Evolutionary conservation across 1,140 invertebrate genomes (phyloP).

Genomic region (Drosophila sturtevanti): DNA sequence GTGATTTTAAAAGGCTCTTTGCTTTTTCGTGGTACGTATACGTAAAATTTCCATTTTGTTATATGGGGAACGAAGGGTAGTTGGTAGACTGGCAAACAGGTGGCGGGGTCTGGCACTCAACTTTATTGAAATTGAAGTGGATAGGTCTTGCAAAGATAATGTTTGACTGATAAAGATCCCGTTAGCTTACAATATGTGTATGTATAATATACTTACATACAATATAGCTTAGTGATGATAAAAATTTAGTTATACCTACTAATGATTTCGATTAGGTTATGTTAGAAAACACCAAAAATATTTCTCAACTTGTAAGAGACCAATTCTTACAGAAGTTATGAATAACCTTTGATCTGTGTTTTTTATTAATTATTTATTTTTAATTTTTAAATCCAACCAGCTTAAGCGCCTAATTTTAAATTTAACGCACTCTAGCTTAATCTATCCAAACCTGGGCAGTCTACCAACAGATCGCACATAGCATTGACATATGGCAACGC

Average conservation of each 20-base stretch:
- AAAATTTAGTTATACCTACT: too few relatives aligned
- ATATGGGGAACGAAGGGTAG: not conserved
- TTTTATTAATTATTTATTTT: too few relatives aligned
- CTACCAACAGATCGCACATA: not conserved
- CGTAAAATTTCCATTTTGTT: conserved; percentile 75
- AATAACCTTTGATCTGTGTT: too few relatives aligned
- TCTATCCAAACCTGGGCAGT: not conserved
- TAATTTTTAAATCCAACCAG: too few relatives aligned
- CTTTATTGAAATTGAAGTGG: conserved; percentile 79
- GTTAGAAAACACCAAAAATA: too few relatives aligned
- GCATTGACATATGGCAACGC: not conserved
- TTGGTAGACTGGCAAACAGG: not conserved
- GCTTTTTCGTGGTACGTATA: conserved; percentile 53
- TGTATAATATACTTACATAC: not conserved
- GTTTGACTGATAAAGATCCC: conserved; percentile 34
- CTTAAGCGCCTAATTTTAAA: not conserved
- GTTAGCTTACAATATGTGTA: too few relatives aligned
- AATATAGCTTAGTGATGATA: too few relatives aligned
- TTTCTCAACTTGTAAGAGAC: too few relatives aligned
- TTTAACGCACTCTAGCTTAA: not conserved
- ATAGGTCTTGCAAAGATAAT: conserved; percentile 33
- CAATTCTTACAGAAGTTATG: too few relatives aligned
- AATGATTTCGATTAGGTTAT: too few relatives aligned
- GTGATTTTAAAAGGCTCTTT: conserved; percentile 80
- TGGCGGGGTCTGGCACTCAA: conserved; percentile 61